Evolutionary conservation across 2,888 invertebrate genomes (phyloP).

Genomic region (Oligia strigilis): DNA sequence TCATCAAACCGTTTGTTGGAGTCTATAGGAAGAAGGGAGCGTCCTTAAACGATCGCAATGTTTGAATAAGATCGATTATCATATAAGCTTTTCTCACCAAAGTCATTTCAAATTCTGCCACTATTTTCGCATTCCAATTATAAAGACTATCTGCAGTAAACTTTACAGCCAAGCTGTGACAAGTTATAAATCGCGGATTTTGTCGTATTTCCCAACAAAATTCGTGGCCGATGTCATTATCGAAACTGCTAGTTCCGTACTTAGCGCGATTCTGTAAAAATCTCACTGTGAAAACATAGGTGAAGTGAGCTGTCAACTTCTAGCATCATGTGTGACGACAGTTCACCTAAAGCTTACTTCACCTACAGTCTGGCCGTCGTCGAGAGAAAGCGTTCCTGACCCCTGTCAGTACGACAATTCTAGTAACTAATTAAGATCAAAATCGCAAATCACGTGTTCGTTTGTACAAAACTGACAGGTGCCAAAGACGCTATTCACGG

Average conservation of each 20-base stretch:
- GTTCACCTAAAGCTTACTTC: too few relatives aligned
- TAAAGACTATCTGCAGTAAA: constrained; percentile 26
- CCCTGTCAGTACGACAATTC: too few relatives aligned
- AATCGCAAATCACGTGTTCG: too few relatives aligned
- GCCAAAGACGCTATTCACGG: too few relatives aligned
- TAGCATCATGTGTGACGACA: too few relatives aligned
- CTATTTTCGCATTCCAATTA: neutral
- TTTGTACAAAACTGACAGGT: too few relatives aligned
- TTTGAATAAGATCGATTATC: neutral
- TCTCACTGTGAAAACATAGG: too few relatives aligned
- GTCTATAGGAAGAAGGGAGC: constrained; percentile 4
- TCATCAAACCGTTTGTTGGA: neutral
- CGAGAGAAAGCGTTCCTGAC: too few relatives aligned
- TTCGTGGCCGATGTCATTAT: neutral
- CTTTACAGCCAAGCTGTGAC: neutral
- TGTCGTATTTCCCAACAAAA: neutral
- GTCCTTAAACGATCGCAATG: neutral
- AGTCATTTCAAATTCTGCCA: constrained; percentile 2
- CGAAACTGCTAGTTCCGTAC: neutral
- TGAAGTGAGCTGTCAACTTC: too few relatives aligned
- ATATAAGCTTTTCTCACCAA: constrained; percentile 12
- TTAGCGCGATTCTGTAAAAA: neutral
- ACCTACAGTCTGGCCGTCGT: too few relatives aligned
- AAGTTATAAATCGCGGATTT: neutral
- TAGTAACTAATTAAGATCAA: too few relatives aligned